Base-by-base conservation (phyloP, 2,113 vertebrate species). In the Brachyistius frenatus region DNA sequence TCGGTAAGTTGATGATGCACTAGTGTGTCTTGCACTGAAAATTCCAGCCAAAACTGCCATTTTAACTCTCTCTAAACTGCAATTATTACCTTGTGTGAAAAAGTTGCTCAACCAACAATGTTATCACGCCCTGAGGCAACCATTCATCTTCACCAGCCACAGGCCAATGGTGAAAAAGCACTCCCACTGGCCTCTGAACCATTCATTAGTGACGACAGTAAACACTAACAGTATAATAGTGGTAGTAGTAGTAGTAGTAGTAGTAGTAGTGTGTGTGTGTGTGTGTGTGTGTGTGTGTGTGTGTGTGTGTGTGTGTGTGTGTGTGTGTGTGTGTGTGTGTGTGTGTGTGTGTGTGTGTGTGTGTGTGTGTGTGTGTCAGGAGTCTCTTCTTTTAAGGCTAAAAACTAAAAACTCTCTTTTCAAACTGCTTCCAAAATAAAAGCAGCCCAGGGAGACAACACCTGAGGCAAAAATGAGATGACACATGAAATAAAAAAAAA, bases 191-290 rank as follows among this genome's bases (percentile, higher is more conserved):
- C 31, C 58, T 67, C 52, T 36, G 10, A 64, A 53, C 13, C 36
- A 50, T 69, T 67, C 47, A 72, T 32, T 36, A 55, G 60, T 74
- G n/a, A 77, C 35, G 46, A 68, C 60, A 49, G 60, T 57, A 53
- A 66, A 49, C 5, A 36, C 13, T 63, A 49, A 60, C 32, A 72
- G 13, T 14, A 35, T 23, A 50, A 30, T 70, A 55, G 56, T 7
- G 7, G 36, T 9, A 31, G 39, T n/a, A 15, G 50, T 35, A 23
- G 23, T 23, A 23, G 23, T 23, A 23, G 23, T 41, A n/a, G n/a
- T n/a, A n/a, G n/a, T n/a, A n/a, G n/a, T n/a, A n/a, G n/a, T n/a
- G 41, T 57, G 60, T 70, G 52, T 39, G 39, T 46, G 31, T 70
- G 30, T 63, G 16, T 30, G 16, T 14, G 47, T 41, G 39, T 41